A percentile compares a stretch with the other conserved stretches of the same genome.
These are phyloP conservation scores for Neotoxoptera formosana DNA, from an alignment of 1,140 invertebrate genomes.

Conservation along the genomic window DNA sequence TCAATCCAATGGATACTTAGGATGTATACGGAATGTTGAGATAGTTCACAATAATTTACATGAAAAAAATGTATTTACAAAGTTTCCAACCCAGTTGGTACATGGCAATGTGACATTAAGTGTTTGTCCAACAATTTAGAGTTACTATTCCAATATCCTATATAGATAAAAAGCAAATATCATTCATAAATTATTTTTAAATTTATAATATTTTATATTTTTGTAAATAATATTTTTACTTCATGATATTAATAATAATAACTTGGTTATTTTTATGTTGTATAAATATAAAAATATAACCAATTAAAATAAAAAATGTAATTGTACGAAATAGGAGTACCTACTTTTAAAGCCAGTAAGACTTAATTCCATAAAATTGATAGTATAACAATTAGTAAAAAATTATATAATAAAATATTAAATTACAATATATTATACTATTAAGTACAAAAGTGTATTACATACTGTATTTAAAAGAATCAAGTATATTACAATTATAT, in stretches of 20 bases:
- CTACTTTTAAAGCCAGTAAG: background rate
- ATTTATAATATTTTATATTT: slow-evolving; percentile 36
- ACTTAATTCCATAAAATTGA: background rate
- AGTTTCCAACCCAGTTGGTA: slow-evolving; percentile 39
- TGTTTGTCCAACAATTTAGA: slow-evolving; percentile 57
- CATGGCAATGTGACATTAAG: slow-evolving; percentile 49
- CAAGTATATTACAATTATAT: background rate
- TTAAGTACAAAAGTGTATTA: background rate
- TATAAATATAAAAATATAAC: slow-evolving; percentile 13
- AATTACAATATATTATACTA: slow-evolving; percentile 25
- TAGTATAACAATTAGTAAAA: background rate
- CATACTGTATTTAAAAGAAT: background rate
- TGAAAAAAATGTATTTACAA: background rate
- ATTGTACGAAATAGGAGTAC: slow-evolving; percentile 34
- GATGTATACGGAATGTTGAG: slow-evolving; percentile 80
- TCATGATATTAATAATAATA: slow-evolving; percentile 17
- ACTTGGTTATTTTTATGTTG: background rate
- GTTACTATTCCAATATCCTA: slow-evolving; percentile 34
- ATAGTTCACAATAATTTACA: slow-evolving; percentile 66
- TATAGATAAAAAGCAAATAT: slow-evolving; percentile 29
- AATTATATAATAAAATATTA: slow-evolving; percentile 16
- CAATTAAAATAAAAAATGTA: background rate
- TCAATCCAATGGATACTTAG: slow-evolving; percentile 70
- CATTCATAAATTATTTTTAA: slow-evolving; percentile 37
- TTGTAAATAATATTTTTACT: slow-evolving; percentile 45